Conservation (phyloP, 30 jellyfish, hydroid and myxozoan genomes). For the Euphysa ruthae region DNA sequence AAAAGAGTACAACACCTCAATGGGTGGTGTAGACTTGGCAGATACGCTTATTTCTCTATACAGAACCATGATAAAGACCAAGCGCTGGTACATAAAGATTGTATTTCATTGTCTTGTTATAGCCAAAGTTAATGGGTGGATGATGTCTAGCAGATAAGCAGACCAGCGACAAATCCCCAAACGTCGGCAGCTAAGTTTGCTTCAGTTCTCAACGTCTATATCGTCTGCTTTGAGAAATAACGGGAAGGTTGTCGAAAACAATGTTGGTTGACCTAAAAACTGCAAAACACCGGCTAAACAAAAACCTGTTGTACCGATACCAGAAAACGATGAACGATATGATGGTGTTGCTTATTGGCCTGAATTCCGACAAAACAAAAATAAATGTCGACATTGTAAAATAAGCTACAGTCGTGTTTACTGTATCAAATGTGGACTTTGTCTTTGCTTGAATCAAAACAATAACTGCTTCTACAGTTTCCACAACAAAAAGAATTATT, state of each 20-base stretch:
- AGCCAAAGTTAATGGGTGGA: slow-evolving; percentile 40
- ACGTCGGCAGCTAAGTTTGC: slow-evolving; percentile 18
- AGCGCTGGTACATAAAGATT: slow-evolving; percentile 40
- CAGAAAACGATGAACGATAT: slow-evolving; percentile 3
- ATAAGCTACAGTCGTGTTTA: neutral
- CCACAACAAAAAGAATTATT: neutral
- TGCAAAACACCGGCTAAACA: slow-evolving; percentile 3
- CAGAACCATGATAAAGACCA: slow-evolving; percentile 18
- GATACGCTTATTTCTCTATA: slow-evolving; percentile 16
- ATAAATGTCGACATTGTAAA: slow-evolving; percentile 3
- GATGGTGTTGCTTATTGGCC: neutral
- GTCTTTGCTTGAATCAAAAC: slow-evolving; percentile 2
- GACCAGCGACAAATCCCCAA: slow-evolving; percentile 19
- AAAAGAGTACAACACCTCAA: slow-evolving; percentile 11
- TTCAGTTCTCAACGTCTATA: slow-evolving; percentile 11
- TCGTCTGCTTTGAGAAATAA: slow-evolving; percentile 29
- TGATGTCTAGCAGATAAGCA: no score
- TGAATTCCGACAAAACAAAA: neutral
- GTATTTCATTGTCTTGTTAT: slow-evolving; percentile 33
- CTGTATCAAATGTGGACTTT: slow-evolving; percentile 6
- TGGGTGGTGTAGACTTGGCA: slow-evolving; percentile 24
- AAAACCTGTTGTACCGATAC: neutral
- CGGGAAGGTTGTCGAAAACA: neutral
- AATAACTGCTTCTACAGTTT: neutral
- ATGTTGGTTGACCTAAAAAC: slow-evolving; percentile 46